These are phyloP conservation scores for Labeo rohita DNA, from an alignment of 2,113 vertebrate species.

Conservation along the genomic window DNA sequence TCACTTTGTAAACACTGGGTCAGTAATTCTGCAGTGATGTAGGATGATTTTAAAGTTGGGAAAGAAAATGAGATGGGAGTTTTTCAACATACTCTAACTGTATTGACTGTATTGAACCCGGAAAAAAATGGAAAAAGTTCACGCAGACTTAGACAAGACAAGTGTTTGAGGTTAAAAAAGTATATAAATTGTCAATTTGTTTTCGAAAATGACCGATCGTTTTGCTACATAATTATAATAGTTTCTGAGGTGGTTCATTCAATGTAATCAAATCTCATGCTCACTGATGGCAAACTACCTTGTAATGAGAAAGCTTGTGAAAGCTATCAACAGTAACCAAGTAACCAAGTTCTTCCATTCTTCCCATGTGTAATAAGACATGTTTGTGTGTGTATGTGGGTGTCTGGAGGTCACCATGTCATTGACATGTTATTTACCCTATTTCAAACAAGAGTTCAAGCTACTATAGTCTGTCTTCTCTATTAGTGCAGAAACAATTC, in stretches of 20 bases:
- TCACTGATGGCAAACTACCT: background rate
- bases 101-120: too few relatives aligned
- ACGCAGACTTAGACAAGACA: too few relatives aligned
- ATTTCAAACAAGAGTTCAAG: slow-evolving; percentile 8
- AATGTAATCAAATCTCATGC: background rate
- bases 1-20: too few relatives aligned
- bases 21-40: too few relatives aligned
- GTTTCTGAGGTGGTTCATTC: background rate
- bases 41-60: too few relatives aligned
- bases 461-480: slow-evolving; percentile 14
- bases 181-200: too few relatives aligned
- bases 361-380: background rate
- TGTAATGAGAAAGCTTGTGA: background rate
- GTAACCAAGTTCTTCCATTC: background rate
- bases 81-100: too few relatives aligned
- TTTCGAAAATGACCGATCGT: too few relatives aligned
- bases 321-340: background rate
- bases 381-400: background rate
- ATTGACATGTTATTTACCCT: background rate
- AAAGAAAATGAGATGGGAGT: too few relatives aligned
- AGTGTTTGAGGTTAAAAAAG: too few relatives aligned
- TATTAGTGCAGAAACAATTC: slow-evolving; percentile 13
- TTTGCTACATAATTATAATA: too few relatives aligned
- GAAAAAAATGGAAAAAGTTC: too few relatives aligned
- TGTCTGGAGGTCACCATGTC: background rate